A percentile compares a stretch with the other conserved stretches of the same genome.
Conservation (phyloP, 2,888 invertebrate genomes). For the Brassicogethes aeneus region DNA sequence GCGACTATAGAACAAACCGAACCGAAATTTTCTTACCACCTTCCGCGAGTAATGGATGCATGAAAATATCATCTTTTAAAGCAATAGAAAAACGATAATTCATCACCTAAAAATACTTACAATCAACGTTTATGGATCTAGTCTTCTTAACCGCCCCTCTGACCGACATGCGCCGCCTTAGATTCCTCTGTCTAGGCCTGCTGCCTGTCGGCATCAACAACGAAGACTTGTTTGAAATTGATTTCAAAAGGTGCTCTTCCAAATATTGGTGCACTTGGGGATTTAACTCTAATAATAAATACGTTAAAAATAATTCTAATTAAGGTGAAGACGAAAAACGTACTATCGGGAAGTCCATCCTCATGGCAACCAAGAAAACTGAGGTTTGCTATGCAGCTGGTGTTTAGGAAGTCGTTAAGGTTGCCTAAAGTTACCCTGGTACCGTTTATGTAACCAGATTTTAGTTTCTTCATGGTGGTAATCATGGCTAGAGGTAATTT, state of each 20-base stretch:
- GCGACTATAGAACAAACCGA: too few species aligned
- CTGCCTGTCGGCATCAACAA: conserved; percentile 51
- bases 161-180: conserved; percentile 74
- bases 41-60: conserved; percentile 13
- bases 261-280: conserved; percentile 79
- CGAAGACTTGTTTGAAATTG: conserved; percentile 63
- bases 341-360: conserved; percentile 81
- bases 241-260: conserved; percentile 75
- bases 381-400: conserved; percentile 94
- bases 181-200: conserved; percentile 45
- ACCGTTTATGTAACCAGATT: conserved; percentile 98
- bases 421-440: conserved; percentile 94
- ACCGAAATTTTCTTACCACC: too few species aligned
- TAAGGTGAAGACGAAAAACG: too few species aligned
- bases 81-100: conserved; percentile 2
- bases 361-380: conserved; percentile 92
- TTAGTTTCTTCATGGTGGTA: conserved; percentile 95
- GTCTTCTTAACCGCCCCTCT: conserved; percentile 91
- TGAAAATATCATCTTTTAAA: conserved; percentile 18
- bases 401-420: conserved; percentile 89
- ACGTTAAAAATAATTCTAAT: too few species aligned
- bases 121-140: conserved; percentile 84
- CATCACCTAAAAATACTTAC: conserved; percentile 45
- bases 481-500: conserved; percentile 90
- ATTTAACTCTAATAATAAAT: conserved; percentile 69